Conservation (phyloP, 1,140 invertebrate genomes). For the Sitobion miscanthi region DNA sequence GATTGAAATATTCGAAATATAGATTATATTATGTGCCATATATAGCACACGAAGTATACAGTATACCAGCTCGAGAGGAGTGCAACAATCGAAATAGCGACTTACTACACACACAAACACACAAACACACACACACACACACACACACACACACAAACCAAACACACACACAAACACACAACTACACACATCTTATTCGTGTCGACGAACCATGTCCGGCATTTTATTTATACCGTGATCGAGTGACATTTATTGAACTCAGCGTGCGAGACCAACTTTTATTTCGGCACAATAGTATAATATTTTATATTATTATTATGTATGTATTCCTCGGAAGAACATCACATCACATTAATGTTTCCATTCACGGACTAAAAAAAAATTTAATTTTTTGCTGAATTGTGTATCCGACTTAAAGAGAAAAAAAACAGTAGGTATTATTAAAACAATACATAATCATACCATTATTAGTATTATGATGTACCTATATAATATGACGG, state of each 20-base stretch:
- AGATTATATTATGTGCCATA: not conserved
- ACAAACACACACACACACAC: too few relatives aligned
- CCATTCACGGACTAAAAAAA: not conserved
- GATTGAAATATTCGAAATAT: not conserved
- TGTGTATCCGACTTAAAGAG: too few relatives aligned
- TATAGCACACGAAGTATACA: not conserved
- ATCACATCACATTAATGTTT: not conserved
- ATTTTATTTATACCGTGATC: not conserved
- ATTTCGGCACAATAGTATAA: not conserved
- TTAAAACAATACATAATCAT: not conserved
- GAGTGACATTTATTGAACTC: constrained; percentile 2
- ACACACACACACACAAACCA: too few relatives aligned
- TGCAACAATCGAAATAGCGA: not conserved
- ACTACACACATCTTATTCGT: not conserved
- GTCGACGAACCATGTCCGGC: not conserved
- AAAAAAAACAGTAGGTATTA: not conserved
- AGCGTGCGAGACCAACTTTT: not conserved
- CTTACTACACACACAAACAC: too few relatives aligned
- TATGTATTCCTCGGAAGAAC: not conserved
- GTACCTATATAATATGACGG: not conserved
- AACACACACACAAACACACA: not conserved
- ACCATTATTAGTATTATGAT: not conserved
- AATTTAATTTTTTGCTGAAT: not conserved
- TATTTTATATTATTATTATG: not conserved
- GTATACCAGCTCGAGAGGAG: not conserved